Evolutionary conservation across 92 coral and sea anemone genomes (phyloP), one percentile per base, ranked within the genome.

Genomic region (Epizoanthus ramosus): DNA sequence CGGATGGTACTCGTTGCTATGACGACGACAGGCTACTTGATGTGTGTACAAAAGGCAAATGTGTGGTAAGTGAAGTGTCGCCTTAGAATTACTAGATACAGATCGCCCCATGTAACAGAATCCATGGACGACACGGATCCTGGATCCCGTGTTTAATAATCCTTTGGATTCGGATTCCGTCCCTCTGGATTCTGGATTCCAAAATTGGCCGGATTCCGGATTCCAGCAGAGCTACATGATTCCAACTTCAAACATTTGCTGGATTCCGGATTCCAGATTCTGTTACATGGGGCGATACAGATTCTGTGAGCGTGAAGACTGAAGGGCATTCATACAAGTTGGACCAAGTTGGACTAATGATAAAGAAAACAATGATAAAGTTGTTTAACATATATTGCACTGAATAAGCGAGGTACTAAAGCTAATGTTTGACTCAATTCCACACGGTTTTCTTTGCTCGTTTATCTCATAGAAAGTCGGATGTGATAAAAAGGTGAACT

Each of bases 1-100:
- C 87, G 73, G 91, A 96, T 79, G 99, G 99, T 54, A 83, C 88
- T 15, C 92, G 88, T 23, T 96, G 99, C 66, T 47, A 88, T 28
- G 97, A 93, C 50, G 83, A 76, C 74, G 92, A 87, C 0, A 79
- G 79, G 0, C 81, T 86, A 18, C 71, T 75, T 13, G 98, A 96
- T 68, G 91, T 93, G 77, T 96, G 99, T 74, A 83, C 94, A 16
- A 80, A 80, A 22, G 97, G 99, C 17, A 80, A 80, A 50, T 96
- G 99, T 59, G 88, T 89, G 94, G 99, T 96, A 77, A 59, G 60
- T 72, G 25, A 61, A 3, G 8, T 37, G 43, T 37, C 43, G 43
- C 43, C 43, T 37, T 3, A 37, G 43, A 37, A 2, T 57, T 0
- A 17, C 63, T 21, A 16, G 4, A 21, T 22, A 6, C 18, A n/a